Evolutionary conservation across 2,797 vertebrate species (phyloP), one percentile per base, ranked within the genome.

Genomic region (Myotis daubentonii): DNA sequence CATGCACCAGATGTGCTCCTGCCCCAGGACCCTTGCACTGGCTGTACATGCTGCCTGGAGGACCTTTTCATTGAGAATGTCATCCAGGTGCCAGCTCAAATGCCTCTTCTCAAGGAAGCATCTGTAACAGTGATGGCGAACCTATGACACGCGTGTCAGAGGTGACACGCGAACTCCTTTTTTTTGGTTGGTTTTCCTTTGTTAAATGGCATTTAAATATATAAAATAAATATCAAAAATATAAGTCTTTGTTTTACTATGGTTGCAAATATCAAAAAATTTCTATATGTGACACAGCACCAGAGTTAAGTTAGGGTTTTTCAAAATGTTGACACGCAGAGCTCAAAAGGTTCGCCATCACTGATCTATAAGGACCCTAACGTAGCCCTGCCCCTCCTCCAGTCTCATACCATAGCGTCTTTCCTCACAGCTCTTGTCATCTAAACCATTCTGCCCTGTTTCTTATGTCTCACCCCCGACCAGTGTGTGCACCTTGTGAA

Each of bases 401-500:
- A n/a, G 71, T n/a, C 41, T 36, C 33, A 5, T 2, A 6, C 41
- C 74, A 11, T 41, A 3, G n/a, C 5, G 17, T 75, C 51, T 68
- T 55, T 70, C 88, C 49, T 62, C 33, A 2, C 5, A 11, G 47
- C 51, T 53, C 68, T 38, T 33, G 8, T 13, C 44, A 12, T 47
- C 17, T 38, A 72, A 30, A 20, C 8, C 19, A 19, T 6, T 5
- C 38, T 0, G 1, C 23, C 55, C 38, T 11, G 7, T 3, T 9
- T 70, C 16, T 23, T 9, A 19, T 36, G 41, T 49, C 81, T 86
- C 49, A 1, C 3, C 36, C 25, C 25, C 1, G 36, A 20, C 3
- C 33, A 3, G 17, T 5, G 7, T 3, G 33, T 3, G 22, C 5
- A 1, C 49, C 4, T 66, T 1, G 0, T 13, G 44, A 41, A 3